Conservation (phyloP, 92 coral and sea anemone species). For the Siderastrea radians region DNA sequence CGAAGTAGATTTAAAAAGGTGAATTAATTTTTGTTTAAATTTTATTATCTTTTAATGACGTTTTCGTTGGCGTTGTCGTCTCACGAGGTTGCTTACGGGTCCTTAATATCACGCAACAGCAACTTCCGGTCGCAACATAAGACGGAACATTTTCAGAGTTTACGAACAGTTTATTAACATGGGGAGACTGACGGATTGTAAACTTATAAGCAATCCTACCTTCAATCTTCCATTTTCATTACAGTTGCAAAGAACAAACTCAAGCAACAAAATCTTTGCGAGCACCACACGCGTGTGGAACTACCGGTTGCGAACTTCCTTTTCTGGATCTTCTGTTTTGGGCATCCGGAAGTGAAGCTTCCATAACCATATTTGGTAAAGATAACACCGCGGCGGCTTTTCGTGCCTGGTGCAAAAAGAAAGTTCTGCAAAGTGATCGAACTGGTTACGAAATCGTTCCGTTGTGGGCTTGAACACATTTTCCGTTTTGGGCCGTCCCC, state of each 20-base stretch:
- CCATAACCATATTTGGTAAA: slow-evolving; percentile 39
- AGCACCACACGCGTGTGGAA: background rate
- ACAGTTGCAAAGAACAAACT: background rate
- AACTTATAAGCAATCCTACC: too few relatives aligned
- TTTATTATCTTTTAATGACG: too few relatives aligned
- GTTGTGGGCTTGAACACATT: background rate
- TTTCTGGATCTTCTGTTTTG: background rate
- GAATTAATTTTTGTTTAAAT: too few relatives aligned
- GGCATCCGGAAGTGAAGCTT: slow-evolving; percentile 13
- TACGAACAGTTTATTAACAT: too few relatives aligned
- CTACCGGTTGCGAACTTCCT: background rate
- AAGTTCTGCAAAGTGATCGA: background rate
- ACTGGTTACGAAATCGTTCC: slow-evolving; percentile 15
- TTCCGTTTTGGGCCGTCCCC: background rate
- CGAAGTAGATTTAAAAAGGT: too few relatives aligned
- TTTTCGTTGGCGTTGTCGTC: too few relatives aligned
- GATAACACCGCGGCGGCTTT: background rate
- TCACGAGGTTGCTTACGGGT: too few relatives aligned
- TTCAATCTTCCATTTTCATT: too few relatives aligned
- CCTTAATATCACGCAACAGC: too few relatives aligned
- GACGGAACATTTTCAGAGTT: too few relatives aligned
- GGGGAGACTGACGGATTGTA: too few relatives aligned
- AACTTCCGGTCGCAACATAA: too few relatives aligned
- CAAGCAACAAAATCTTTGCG: background rate
- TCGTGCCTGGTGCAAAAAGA: slow-evolving; percentile 40